These are phyloP conservation scores for Xiphorhynchus erythropygius DNA, from an alignment of 2,797 vertebrate species.

Conservation along the genomic window DNA sequence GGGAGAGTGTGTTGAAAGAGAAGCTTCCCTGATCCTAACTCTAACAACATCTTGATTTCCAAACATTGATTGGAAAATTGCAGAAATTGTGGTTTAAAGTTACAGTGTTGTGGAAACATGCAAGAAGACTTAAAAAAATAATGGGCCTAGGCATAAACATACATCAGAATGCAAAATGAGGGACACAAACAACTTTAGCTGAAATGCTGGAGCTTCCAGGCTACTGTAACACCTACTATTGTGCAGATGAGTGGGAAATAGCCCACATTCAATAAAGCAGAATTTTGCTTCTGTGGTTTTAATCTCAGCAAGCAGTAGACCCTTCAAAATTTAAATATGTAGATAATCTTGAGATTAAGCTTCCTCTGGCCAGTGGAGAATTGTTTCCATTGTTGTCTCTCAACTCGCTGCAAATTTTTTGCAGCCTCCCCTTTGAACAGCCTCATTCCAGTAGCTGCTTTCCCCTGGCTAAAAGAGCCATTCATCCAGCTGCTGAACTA, in stretches of 20 bases:
- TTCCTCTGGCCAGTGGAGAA: not conserved
- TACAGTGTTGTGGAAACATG: not conserved
- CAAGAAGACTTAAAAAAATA: not conserved
- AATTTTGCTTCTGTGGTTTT: not conserved
- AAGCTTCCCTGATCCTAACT: not conserved
- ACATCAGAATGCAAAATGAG: not conserved
- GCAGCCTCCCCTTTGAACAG: not conserved
- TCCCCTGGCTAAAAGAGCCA: not conserved
- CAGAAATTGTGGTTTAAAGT: not conserved
- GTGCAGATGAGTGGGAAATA: not conserved
- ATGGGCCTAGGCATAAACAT: not conserved
- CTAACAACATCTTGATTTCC: not conserved
- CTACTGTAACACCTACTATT: not conserved
- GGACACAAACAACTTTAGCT: not conserved
- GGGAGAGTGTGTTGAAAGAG: not conserved
- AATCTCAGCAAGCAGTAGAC: not conserved
- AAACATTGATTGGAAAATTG: not conserved
- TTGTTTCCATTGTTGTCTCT: not conserved
- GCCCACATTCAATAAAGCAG: not conserved
- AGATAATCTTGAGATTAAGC: not conserved
- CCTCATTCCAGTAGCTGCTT: not conserved
- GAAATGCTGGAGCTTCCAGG: not conserved
- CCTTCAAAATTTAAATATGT: not conserved
- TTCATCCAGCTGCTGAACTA: not conserved
- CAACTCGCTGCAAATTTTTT: not conserved